Percentiles rank a stretch among this genome's conserved stretches.
These are phyloP conservation scores for Heliconius hermathena DNA, from an alignment of 1,140 invertebrate genomes.

Conservation along the genomic window DNA sequence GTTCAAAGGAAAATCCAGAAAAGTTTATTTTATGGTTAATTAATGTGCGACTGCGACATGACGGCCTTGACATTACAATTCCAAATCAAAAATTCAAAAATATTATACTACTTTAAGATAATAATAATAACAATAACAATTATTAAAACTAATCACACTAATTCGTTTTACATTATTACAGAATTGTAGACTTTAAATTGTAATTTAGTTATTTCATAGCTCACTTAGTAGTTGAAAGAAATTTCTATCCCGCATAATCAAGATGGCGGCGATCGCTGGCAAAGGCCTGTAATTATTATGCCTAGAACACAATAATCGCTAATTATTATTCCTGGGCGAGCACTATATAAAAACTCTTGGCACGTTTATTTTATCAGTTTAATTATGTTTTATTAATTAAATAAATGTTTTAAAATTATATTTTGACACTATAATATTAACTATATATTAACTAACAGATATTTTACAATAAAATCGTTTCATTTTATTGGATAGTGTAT, in stretches of 20 bases:
- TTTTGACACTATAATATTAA: too few species aligned
- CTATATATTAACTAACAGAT: too few species aligned
- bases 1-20: too few species aligned
- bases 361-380: neutral
- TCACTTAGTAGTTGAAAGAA: neutral
- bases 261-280: neutral
- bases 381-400: neutral
- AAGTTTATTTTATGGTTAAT: too few species aligned
- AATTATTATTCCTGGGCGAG: neutral
- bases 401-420: too few species aligned
- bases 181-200: neutral
- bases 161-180: neutral
- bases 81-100: neutral
- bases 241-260: neutral
- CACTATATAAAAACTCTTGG: neutral
- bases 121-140: neutral
- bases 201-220: neutral
- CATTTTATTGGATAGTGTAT: too few species aligned
- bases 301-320: constrained; percentile 6
- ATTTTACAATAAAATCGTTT: too few species aligned
- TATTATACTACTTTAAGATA: neutral
- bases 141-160: neutral
- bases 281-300: neutral
- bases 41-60: too few species aligned
- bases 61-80: too few species aligned